phyloP scores from a whole-genome alignment of 1,140 invertebrate species.

The Trachymyrmex septentrionalis region DNA sequence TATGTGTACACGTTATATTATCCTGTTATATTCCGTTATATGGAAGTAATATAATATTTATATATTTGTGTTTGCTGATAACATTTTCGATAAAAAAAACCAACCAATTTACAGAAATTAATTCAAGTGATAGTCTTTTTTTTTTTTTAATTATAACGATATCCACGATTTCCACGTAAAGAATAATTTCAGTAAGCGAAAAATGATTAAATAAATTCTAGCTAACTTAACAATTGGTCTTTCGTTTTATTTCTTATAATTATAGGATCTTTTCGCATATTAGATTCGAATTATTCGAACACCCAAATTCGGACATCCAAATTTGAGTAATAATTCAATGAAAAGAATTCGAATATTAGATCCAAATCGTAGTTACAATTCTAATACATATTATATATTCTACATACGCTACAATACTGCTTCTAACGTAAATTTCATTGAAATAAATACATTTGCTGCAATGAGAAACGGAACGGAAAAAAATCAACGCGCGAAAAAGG shows the following conservation, averaged over 20 bases:
- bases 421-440: neutral
- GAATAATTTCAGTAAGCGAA: neutral
- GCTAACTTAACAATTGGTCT: neutral
- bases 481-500: too few species aligned
- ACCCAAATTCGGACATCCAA: neutral
- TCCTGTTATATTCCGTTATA: too few species aligned
- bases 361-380: neutral
- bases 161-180: too few species aligned
- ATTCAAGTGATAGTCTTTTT: neutral
- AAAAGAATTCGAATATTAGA: neutral
- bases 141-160: neutral
- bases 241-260: neutral
- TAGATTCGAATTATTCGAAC: neutral
- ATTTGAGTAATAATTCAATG: neutral
- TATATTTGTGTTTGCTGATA: neutral
- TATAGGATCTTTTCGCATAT: neutral
- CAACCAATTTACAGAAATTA: neutral
- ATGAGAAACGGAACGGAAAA: too few species aligned
- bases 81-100: neutral
- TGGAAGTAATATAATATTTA: too few species aligned
- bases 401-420: neutral
- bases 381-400: neutral
- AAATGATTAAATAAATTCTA: neutral
- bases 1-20: too few species aligned
- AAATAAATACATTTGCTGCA: too few species aligned